Conservation (phyloP, 2,113 vertebrate species). For the Empidonax alnorum region DNA sequence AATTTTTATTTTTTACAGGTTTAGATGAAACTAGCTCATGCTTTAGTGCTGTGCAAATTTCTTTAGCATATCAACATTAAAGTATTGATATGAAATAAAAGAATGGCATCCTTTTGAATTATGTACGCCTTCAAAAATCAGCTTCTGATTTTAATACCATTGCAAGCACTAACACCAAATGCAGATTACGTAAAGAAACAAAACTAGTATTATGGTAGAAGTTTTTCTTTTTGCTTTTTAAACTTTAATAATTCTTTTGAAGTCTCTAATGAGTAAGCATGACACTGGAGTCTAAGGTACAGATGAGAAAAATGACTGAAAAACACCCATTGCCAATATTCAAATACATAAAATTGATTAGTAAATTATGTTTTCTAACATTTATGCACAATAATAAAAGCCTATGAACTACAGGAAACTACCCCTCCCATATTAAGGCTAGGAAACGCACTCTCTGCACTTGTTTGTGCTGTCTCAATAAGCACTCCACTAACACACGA, state of each 20-base stretch:
- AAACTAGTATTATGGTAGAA: constrained; percentile 75
- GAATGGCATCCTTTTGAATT: constrained; percentile 73
- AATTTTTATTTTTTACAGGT: constrained; percentile 82
- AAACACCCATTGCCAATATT: constrained; percentile 80
- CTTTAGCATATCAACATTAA: constrained; percentile 81
- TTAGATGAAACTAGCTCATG: constrained; percentile 91
- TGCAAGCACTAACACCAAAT: constrained; percentile 83
- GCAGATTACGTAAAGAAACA: constrained; percentile 79
- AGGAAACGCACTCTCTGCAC: constrained; percentile 76
- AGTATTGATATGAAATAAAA: constrained; percentile 80
- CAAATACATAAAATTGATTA: constrained; percentile 75
- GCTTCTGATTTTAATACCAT: constrained; percentile 79
- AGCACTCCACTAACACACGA: constrained; percentile 64
- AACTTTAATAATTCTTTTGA: constrained; percentile 70
- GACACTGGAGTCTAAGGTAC: constrained; percentile 78
- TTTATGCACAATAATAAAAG: constrained; percentile 78
- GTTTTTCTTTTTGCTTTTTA: constrained; percentile 54
- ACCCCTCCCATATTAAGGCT: constrained; percentile 82
- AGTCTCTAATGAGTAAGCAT: constrained; percentile 73
- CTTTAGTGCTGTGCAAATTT: constrained; percentile 94
- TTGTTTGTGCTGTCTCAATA: constrained; percentile 75
- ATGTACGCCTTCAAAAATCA: constrained; percentile 71
- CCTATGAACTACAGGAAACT: constrained; percentile 72
- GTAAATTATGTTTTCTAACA: constrained; percentile 76
- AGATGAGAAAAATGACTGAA: constrained; percentile 74